A percentile compares a stretch with the other conserved stretches of the same genome.
Evolutionary conservation across 2,113 vertebrate genomes (phyloP).

Genomic region (Tenebrosternarchus preto): DNA sequence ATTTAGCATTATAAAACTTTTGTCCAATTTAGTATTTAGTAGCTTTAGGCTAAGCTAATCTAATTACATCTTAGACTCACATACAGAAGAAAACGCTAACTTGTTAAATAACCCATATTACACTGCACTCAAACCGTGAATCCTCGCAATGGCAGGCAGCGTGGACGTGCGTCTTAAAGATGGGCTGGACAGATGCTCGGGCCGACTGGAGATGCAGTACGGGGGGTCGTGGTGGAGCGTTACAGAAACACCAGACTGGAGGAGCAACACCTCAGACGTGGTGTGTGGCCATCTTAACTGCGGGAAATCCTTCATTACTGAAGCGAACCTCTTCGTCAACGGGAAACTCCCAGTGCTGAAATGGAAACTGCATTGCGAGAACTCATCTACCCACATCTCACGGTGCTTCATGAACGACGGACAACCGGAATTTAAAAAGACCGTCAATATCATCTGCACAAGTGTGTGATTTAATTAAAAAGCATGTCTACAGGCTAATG

Average conservation of each 20-base stretch:
- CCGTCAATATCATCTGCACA: conserved; percentile 54
- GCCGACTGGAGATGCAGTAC: conserved; percentile 57
- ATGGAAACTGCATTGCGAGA: accelerated
- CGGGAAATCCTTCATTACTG: accelerated
- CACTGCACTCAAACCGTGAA: neutral
- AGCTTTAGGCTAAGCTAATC: too few relatives aligned
- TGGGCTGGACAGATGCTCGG: conserved; percentile 60
- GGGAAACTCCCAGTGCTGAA: neutral
- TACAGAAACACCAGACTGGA: accelerated
- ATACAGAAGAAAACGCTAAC: neutral
- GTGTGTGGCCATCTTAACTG: conserved; percentile 55
- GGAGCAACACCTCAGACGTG: accelerated
- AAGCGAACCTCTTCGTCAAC: neutral
- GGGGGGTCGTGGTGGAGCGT: conserved; percentile 7
- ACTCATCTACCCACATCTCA: accelerated
- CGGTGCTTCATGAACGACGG: neutral
- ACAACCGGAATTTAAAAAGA: accelerated
- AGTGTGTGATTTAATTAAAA: conserved; percentile 44
- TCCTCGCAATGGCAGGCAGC: conserved; percentile 42
- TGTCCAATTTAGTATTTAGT: too few relatives aligned
- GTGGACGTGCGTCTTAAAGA: conserved; percentile 24
- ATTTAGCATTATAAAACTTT: too few relatives aligned
- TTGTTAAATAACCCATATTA: neutral
- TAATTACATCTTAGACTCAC: too few relatives aligned
- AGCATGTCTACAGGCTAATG: too few relatives aligned